phyloP scores from a whole-genome alignment of 2,797 vertebrate genomes.

The Pteronotus mesoamericanus region DNA sequence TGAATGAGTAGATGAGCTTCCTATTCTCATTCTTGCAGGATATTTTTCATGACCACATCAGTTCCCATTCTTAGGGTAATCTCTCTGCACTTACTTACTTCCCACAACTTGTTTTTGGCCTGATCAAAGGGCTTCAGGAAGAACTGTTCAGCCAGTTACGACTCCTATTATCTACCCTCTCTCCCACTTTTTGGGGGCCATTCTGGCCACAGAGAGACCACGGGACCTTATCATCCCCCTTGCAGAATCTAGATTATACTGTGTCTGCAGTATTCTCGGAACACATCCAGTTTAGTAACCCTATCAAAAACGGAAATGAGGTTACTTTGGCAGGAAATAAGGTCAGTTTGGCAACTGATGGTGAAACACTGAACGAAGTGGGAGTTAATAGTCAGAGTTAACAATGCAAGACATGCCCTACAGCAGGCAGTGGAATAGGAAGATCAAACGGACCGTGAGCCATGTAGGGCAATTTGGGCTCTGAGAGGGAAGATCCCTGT shows the following conservation, averaged over 20 bases:
- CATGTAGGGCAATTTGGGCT: not conserved
- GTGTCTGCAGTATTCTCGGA: slow-evolving; percentile 48
- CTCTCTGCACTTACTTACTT: not conserved
- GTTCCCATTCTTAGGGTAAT: not conserved
- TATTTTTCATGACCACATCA: not conserved
- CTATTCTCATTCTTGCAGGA: not conserved
- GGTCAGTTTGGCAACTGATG: slow-evolving; percentile 61
- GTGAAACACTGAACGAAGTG: slow-evolving; percentile 34
- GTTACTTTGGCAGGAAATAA: slow-evolving; percentile 65
- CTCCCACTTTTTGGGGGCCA: not conserved
- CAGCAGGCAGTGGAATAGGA: not conserved
- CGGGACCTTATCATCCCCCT: slow-evolving; percentile 37
- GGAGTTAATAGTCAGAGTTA: not conserved
- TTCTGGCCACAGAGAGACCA: slow-evolving; percentile 38
- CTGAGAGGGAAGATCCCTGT: not conserved
- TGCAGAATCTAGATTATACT: slow-evolving; percentile 49
- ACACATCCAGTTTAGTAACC: slow-evolving; percentile 47
- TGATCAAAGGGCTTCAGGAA: not conserved
- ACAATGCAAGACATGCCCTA: not conserved
- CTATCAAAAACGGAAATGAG: slow-evolving; percentile 66
- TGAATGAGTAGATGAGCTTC: not conserved
- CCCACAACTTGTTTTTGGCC: not conserved
- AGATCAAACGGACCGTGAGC: not conserved
- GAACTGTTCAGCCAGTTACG: not conserved
- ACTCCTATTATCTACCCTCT: not conserved